Evolutionary conservation across 2,888 invertebrate genomes (phyloP), one percentile per base, ranked within the genome.

Genomic region (Anthophora plumipes): DNA sequence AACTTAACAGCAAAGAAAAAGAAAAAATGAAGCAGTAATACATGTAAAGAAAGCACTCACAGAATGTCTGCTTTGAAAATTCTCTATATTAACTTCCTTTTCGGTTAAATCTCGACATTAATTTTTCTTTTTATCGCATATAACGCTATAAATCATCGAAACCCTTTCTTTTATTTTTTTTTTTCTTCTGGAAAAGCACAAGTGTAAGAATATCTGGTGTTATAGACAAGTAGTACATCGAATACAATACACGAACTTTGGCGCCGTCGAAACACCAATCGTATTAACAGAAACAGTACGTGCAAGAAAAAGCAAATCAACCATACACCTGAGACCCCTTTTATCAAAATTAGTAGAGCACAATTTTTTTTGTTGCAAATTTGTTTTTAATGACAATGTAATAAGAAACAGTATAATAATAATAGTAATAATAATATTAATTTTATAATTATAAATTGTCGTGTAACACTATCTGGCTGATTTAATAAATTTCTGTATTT

Each of bases 381-480:
- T 91, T 89, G 89, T 91, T 92, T 92, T 92, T 92, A 92, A 92
- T 92, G 90, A 92, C 91, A 92, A 92, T 92, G 92, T 93, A 93
- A 92, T 92, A 92, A 91, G 91, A 92, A 93, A 92, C 92, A 90
- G 91, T 92, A 92, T 91, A 92, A 92, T 92, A 92, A 92, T 92
- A 91, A 89, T 91, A 83, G 84, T 91, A 89, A 72, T 90, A 89
- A 89, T 90, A 83, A 87, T 89, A 88, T 86, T 90, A 89, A 86
- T 89, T 88, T 89, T 90, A 91, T 90, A 91, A 90, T 91, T 91
- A 91, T 92, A 91, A 90, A 91, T 91, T 91, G 91, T 91, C 85
- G 88, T 89, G 89, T 91, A 91, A 91, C 91, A 87, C 90, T 91
- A 92, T 87, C 87, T 91, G 91, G 88, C 89, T 90, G 86, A 88